Base-by-base conservation (phyloP, 1,140 invertebrate genomes). In the Harlomillsia oculata region DNA sequence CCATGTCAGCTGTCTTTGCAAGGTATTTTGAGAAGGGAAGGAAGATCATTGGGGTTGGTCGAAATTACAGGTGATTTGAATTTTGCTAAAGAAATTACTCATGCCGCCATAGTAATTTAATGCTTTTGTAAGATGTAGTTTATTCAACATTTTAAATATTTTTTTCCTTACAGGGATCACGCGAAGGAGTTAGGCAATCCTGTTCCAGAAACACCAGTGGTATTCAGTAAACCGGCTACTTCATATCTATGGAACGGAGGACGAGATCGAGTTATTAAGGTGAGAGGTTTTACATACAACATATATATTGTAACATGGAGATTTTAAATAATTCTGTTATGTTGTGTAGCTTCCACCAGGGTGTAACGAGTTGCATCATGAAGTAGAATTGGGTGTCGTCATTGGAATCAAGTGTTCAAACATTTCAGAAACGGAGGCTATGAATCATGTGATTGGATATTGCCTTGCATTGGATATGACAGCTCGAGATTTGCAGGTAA, bases 341-440 rank as follows among this genome's bases (percentile, higher is more conserved):
- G 4, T 0, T 53, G 50, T 41, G 20, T 70, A 82, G 80, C 74
- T 84, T 46, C 83, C 83, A n/a, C 60, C 64, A 18, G 78, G 77
- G 60, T 81, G 78, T 30, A 74, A 74, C 48, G 73, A 77, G 52
- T 74, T 89, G 0, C 83, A 87, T 62, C 79, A 89, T 72, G 87
- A 89, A 75, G 80, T 89, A 13, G 87, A 90, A 71, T 70, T 89
- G 13, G 87, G 83, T 5, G 75, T 89, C 23, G 76, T 89, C 2
- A 87, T 89, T 63, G 78, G 79, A 6, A 74, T 77, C 50, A 70
- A 66, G 45, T 79, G 74, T 62, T 74, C 71, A 63, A 76, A 78
- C 60, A 77, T 88, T 2, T 48, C 70, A 2, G 77, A 79, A 64
- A 66, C 69, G 20, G 68, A 79, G 23, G 85, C 81, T 0, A 74